Percentiles rank a stretch among this genome's conserved stretches.
Conservation (phyloP, 2,113 vertebrate genomes). For the Entelurus aequoreus region DNA sequence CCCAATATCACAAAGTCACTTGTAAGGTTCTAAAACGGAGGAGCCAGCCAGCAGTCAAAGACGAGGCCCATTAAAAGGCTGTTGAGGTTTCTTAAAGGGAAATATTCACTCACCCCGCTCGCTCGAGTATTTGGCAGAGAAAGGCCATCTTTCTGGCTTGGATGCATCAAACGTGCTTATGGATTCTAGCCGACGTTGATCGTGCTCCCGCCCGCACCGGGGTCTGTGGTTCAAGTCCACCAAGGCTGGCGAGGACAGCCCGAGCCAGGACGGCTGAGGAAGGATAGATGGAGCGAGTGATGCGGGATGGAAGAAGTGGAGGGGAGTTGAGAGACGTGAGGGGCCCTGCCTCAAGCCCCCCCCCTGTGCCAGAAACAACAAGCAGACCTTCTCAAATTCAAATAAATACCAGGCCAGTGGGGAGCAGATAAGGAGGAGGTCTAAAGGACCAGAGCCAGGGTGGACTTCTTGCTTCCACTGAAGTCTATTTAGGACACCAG, state of each 20-base stretch:
- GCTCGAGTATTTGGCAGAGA: slow-evolving; percentile 21
- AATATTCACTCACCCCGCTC: slow-evolving; percentile 35
- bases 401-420: slow-evolving; percentile 66
- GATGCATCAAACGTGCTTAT: slow-evolving; percentile 25
- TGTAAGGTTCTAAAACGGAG: slow-evolving; percentile 25
- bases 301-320: slow-evolving; percentile 28
- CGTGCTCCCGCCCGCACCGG: slow-evolving; percentile 21
- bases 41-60: slow-evolving; percentile 1
- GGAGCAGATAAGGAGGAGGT: slow-evolving; percentile 55
- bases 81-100: slow-evolving; percentile 18
- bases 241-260: slow-evolving; percentile 38
- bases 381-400: slow-evolving; percentile 69
- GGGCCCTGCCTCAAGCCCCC: slow-evolving; percentile 34
- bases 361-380: slow-evolving; percentile 70
- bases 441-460: slow-evolving; percentile 19
- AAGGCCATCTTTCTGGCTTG: slow-evolving; percentile 15
- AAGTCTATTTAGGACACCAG: slow-evolving; percentile 47
- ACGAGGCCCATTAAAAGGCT: background rate
- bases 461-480: slow-evolving; percentile 45
- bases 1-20: slow-evolving; percentile 28
- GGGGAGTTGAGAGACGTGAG: slow-evolving; percentile 20
- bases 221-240: slow-evolving; percentile 53
- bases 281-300: slow-evolving; percentile 33
- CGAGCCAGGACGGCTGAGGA: slow-evolving; percentile 33
- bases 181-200: slow-evolving; percentile 29